These are phyloP conservation scores for Eupithecia exiguata DNA, from an alignment of 2,888 invertebrate genomes.

Conservation along the genomic window DNA sequence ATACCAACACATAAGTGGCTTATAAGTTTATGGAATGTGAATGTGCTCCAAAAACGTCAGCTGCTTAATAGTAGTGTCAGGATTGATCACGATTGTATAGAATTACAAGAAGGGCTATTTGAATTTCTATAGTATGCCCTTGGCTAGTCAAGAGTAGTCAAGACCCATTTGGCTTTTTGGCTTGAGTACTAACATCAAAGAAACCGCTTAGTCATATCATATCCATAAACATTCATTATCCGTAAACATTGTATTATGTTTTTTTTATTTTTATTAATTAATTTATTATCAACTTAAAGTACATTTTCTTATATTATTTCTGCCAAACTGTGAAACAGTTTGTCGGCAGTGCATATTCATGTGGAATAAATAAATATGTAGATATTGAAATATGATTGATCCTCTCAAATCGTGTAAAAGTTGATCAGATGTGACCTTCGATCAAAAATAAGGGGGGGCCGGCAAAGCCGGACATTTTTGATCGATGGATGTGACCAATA, in stretches of 20 bases:
- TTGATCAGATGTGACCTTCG: not conserved
- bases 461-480: too few relatives aligned
- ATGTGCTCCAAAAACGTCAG: constrained; percentile 17
- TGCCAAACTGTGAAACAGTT: too few relatives aligned
- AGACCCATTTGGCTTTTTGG: too few relatives aligned
- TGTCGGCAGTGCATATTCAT: not conserved
- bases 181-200: not conserved
- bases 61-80: constrained; percentile 25
- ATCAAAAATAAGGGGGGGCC: too few relatives aligned
- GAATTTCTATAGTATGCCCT: constrained; percentile 22
- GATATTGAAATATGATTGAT: not conserved
- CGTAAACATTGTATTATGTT: too few relatives aligned
- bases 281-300: too few relatives aligned
- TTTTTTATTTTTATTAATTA: too few relatives aligned
- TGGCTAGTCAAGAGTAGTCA: not conserved
- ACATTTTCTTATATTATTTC: too few relatives aligned
- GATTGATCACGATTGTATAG: constrained; percentile 32
- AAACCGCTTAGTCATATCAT: not conserved
- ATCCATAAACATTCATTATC: not conserved
- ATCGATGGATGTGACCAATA: too few relatives aligned
- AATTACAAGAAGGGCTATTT: constrained; percentile 33
- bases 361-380: not conserved
- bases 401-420: not conserved
- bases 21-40: constrained; percentile 7
- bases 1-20: not conserved